Evolutionary conservation across 2,797 vertebrate genomes (phyloP).

Genomic region (Poliocrania exsul): DNA sequence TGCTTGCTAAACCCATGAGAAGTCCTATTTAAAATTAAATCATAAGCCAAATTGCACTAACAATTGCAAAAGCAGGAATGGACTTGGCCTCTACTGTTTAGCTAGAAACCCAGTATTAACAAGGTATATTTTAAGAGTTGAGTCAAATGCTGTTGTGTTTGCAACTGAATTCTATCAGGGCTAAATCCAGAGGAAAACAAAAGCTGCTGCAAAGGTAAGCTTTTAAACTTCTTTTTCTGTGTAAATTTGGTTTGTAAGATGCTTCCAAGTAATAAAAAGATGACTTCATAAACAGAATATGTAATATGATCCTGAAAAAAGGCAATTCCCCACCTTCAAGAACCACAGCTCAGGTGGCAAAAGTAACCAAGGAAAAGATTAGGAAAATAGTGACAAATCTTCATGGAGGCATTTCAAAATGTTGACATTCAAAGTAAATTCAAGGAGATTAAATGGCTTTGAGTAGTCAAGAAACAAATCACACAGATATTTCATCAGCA

Average conservation of each 20-base stretch:
- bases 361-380: neutral
- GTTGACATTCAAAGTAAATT: conserved; percentile 42
- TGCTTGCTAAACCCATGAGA: neutral
- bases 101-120: neutral
- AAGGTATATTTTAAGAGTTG: neutral
- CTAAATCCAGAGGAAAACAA: neutral
- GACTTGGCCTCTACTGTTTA: neutral
- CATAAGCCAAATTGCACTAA: neutral
- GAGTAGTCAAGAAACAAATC: conserved; percentile 28
- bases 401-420: conserved; percentile 42
- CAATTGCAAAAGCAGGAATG: neutral
- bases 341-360: neutral
- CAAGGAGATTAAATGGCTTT: conserved; percentile 47
- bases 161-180: neutral
- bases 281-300: neutral
- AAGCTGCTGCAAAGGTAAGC: neutral
- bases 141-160: neutral
- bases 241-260: neutral
- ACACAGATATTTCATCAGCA: neutral
- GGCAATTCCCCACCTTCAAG: neutral
- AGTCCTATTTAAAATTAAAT: neutral
- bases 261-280: neutral
- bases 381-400: conserved; percentile 29
- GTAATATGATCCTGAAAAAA: neutral
- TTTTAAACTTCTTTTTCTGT: neutral